Evolutionary conservation across 1,140 invertebrate genomes (phyloP), one percentile per base, ranked within the genome.

Genomic region (Drosophila gunungcola): DNA sequence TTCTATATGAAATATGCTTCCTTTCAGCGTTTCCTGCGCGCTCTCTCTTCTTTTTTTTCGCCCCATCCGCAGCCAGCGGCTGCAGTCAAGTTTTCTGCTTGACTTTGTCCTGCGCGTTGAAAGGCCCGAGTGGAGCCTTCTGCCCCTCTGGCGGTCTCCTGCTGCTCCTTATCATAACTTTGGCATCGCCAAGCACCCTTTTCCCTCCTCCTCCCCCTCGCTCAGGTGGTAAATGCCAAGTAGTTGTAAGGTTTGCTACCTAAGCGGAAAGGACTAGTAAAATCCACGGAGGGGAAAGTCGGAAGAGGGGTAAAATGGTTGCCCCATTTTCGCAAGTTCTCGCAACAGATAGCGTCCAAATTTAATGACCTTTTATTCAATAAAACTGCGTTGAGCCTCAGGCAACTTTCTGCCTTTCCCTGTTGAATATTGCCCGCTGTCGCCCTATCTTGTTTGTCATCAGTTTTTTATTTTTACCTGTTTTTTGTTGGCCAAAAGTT

Each of bases 351-450:
- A 89, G 84, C 84, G 77, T 89, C 84, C 83, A 89, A 89, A 89
- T 89, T 89, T 89, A 89, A 89, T 89, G 84, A 90, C 73, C 84
- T 89, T 89, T 89, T 89, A 89, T 89, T 89, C 85, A 89, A 89
- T 89, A 80, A 89, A 89, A 88, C 79, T 73, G 75, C 84, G 70
- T 67, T 41, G 73, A 86, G 74, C 64, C 64, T 64, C 10, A n/a
- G 46, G n/a, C 27, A 70, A 70, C 39, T 65, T 70, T 70, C 38
- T 55, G 49, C 25, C 41, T 46, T 46, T 68, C 49, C 27, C 38
- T 45, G 67, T 36, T 53, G 27, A 56, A 69, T 57, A 56, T 41
- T 57, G 12, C 63, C 43, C 53, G 46, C 65, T 42, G 46, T 27
- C 25, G 25, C 34, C 29, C 61, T 57, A 70, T 70, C 68, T 43